Evolutionary conservation across 2,113 vertebrate species (phyloP).

Genomic region (Aviceda subcristata): DNA sequence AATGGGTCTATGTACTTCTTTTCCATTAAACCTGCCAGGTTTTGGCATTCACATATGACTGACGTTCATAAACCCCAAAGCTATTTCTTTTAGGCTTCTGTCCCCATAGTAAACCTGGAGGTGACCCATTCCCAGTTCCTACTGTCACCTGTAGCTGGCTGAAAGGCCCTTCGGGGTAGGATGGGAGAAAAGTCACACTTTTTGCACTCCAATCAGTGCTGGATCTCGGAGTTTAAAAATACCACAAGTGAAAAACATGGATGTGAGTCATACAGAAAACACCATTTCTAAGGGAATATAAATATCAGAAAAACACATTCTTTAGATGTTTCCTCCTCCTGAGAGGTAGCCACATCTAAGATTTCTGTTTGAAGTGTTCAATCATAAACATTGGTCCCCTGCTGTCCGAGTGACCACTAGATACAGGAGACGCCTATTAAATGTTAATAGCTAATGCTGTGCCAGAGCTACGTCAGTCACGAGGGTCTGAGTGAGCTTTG

Average conservation of each 20-base stretch:
- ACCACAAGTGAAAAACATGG: constrained; percentile 62
- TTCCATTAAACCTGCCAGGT: not conserved
- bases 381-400: not conserved
- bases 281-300: constrained; percentile 28
- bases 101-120: not conserved
- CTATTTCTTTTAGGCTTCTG: not conserved
- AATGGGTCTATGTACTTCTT: not conserved
- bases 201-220: constrained; percentile 13
- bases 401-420: constrained; percentile 3
- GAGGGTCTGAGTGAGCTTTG: not conserved
- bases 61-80: not conserved
- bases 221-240: constrained; percentile 60
- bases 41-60: not conserved
- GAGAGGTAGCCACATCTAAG: constrained; percentile 1
- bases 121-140: not conserved
- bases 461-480: not conserved
- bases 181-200: not conserved
- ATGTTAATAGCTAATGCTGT: not conserved
- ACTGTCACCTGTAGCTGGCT: not conserved
- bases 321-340: constrained; percentile 35
- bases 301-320: constrained; percentile 32
- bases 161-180: not conserved
- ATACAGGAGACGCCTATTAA: not conserved
- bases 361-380: constrained; percentile 25
- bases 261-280: constrained; percentile 62